phyloP scores from a whole-genome alignment of 2,797 vertebrate species.

The Sebastes reedi region DNA sequence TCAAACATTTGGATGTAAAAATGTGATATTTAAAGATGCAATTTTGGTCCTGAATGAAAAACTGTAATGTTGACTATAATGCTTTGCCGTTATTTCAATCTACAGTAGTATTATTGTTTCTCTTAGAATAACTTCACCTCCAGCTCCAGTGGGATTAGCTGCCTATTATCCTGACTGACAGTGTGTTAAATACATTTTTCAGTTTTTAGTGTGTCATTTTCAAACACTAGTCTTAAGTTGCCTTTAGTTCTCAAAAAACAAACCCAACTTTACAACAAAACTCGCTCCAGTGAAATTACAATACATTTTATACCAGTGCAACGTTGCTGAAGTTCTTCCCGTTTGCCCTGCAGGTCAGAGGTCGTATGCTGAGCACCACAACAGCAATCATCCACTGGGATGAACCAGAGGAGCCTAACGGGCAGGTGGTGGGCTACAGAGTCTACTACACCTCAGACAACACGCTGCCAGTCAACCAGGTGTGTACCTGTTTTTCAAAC shows the following conservation, averaged over 20 bases:
- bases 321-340: neutral
- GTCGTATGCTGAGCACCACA: constrained; percentile 97
- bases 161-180: neutral
- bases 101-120: neutral
- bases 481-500: constrained; percentile 22
- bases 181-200: neutral
- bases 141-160: neutral
- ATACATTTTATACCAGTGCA: accelerated
- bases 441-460: constrained; percentile 97
- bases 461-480: constrained; percentile 89
- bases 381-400: constrained; percentile 99
- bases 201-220: neutral
- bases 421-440: constrained; percentile 96
- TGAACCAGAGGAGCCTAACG: constrained; percentile 96
- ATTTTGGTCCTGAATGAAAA: neutral
- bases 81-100: neutral
- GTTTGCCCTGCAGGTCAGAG: constrained; percentile 85
- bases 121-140: neutral
- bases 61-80: neutral
- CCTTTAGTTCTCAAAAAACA: neutral
- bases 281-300: neutral
- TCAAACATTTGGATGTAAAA: neutral
- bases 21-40: neutral
- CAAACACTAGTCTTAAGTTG: neutral
- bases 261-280: neutral